phyloP scores from a whole-genome alignment of 2,888 invertebrate genomes.

The Monopis laevigella region DNA sequence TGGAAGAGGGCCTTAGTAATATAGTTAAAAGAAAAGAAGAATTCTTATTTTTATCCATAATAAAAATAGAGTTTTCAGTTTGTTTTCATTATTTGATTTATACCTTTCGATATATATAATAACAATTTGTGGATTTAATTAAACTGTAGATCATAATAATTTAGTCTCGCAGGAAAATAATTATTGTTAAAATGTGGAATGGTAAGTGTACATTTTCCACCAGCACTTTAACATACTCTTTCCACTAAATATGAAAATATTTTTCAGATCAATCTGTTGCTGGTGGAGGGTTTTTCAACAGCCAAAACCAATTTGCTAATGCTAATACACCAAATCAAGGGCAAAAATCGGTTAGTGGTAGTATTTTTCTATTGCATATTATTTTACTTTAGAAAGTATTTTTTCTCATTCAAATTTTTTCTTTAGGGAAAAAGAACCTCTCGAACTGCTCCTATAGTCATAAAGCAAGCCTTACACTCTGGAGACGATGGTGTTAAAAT shows the following conservation, averaged over 20 bases:
- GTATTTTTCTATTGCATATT: constrained; percentile 1
- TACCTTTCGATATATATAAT: no score
- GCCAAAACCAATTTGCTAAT: constrained; percentile 55
- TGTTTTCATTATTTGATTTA: no score
- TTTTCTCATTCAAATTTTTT: constrained; percentile 1
- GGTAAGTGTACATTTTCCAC: constrained; percentile 23
- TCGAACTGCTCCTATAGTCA: constrained; percentile 57
- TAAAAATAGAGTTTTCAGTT: no score
- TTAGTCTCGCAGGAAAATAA: no score
- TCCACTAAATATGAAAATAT: no score
- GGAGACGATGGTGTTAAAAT: constrained; percentile 60
- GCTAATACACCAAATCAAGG: constrained; percentile 51
- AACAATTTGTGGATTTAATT: no score
- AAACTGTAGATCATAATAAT: no score
- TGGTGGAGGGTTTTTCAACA: constrained; percentile 58
- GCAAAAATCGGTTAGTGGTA: constrained; percentile 42
- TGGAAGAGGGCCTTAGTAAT: no score
- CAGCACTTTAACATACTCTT: neutral
- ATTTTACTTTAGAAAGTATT: neutral
- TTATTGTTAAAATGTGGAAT: constrained; percentile 34
- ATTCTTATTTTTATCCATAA: no score
- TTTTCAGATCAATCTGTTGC: constrained; percentile 53
- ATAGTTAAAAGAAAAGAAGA: no score
- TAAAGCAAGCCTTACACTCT: constrained; percentile 52
- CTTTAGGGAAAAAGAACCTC: constrained; percentile 51